A percentile compares a stretch with the other conserved stretches of the same genome.
Evolutionary conservation across 2,113 vertebrate species (phyloP).

Genomic region (Eulemur rufifrons): DNA sequence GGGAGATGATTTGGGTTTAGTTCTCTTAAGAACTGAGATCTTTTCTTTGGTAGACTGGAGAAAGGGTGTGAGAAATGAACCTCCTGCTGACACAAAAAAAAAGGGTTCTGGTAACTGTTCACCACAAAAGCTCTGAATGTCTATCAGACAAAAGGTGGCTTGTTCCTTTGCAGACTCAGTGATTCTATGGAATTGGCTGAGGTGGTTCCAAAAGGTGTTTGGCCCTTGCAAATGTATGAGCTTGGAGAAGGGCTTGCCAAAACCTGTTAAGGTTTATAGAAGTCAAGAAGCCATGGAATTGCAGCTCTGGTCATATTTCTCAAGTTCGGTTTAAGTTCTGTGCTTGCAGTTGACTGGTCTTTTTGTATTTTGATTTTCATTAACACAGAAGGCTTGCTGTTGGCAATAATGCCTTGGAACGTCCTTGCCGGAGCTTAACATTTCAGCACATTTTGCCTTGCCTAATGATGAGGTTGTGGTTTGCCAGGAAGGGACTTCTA

Average conservation of each 20-base stretch:
- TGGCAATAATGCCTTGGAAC: slow-evolving; percentile 71
- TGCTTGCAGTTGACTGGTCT: slow-evolving; percentile 66
- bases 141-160: slow-evolving; percentile 68
- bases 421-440: slow-evolving; percentile 66
- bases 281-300: slow-evolving; percentile 71
- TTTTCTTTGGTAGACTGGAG: slow-evolving; percentile 22
- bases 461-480: slow-evolving; percentile 36
- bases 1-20: not conserved
- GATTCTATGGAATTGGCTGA: slow-evolving; percentile 56
- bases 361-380: slow-evolving; percentile 76
- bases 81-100: slow-evolving; percentile 40
- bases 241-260: slow-evolving; percentile 65
- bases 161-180: slow-evolving; percentile 10
- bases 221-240: slow-evolving; percentile 67
- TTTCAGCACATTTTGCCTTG: slow-evolving; percentile 72
- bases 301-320: slow-evolving; percentile 73
- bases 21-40: not conserved
- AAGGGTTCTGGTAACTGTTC: slow-evolving; percentile 56
- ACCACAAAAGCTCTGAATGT: slow-evolving; percentile 28
- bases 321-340: slow-evolving; percentile 69
- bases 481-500: slow-evolving; percentile 72
- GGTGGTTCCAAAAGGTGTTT: slow-evolving; percentile 71
- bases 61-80: slow-evolving; percentile 38
- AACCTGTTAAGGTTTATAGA: slow-evolving; percentile 75
- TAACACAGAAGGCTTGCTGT: slow-evolving; percentile 73